These are phyloP conservation scores for Salvelinus fontinalis DNA, from an alignment of 2,113 vertebrate genomes.

Conservation along the genomic window DNA sequence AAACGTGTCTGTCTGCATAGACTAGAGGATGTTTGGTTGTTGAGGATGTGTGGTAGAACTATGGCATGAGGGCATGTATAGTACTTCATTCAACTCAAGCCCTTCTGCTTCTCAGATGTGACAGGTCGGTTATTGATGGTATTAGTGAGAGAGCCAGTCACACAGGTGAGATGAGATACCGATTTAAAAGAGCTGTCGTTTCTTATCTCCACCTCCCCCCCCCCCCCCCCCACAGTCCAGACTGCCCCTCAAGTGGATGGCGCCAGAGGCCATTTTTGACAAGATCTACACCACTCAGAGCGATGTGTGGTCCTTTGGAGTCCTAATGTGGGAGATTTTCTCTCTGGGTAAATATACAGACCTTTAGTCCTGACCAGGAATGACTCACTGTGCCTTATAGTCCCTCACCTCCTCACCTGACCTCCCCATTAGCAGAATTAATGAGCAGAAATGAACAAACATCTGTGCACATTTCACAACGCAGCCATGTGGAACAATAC, in stretches of 20 bases:
- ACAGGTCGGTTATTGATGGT: not conserved
- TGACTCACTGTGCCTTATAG: not conserved
- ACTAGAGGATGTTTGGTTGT: conserved; percentile 18
- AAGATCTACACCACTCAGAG: conserved; percentile 94
- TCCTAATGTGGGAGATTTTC: conserved; percentile 95
- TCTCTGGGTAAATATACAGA: conserved; percentile 82
- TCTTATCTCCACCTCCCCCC: not conserved
- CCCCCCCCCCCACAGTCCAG: conserved; percentile 73
- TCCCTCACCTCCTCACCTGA: not conserved
- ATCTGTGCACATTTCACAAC: not conserved
- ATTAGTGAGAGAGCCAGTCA: conserved; percentile 3
- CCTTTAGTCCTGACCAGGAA: not conserved
- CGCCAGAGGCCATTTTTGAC: conserved; percentile 94
- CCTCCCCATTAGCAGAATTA: not conserved
- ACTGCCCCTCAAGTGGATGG: conserved; percentile 96
- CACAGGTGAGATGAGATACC: conserved; percentile 1
- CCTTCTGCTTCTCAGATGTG: not conserved
- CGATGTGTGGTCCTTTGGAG: conserved; percentile 94
- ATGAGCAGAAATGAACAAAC: not conserved
- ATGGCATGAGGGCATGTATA: not conserved
- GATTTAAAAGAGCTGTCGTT: conserved; percentile 5
- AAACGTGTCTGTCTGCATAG: conserved; percentile 9
- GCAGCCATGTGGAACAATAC: not conserved
- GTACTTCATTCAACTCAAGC: not conserved
- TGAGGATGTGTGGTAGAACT: conserved; percentile 12